Base-by-base conservation (phyloP, 2,888 invertebrate genomes). In the Lepidonotus clava region DNA sequence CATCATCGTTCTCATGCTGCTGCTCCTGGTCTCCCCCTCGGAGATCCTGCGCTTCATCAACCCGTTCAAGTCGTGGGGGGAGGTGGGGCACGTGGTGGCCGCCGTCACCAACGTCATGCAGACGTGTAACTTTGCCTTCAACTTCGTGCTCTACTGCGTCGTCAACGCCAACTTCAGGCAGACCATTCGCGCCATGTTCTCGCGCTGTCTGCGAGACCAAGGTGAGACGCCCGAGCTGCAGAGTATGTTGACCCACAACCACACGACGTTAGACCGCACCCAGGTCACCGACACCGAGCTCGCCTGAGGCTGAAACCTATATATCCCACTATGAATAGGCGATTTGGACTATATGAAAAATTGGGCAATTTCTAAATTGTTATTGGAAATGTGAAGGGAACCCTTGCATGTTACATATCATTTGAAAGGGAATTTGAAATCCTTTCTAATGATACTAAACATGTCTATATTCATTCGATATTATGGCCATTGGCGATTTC, bases 61-160 rank as follows among this genome's bases (percentile, higher is more conserved):
- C 38, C 88, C 88, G 21, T 87, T 77, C 87, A 38, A 51, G 34
- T 38, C 53, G 40, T 87, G 87, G 88, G 88, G 88, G 5, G 67
- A 66, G 36, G 40, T 77, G 14, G 88, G 88, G 11, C 41, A 53
- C 40, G 36, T 86, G n/a, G 85, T 88, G 0, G 86, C 88, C 11
- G 51, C 36, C 6, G 86, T 88, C 34, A 77, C 86, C n/a, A 88
- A 88, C 76, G 53, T 86, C 4, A 71, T 88, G 36, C 88, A 88
- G 66, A 40, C 86, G 18, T 36, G 46, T 89, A 96, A 97, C 94
- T 97, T 96, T 93, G 96, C 97, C 66, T 67, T 96, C 89, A 96
- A 96, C 46, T 97, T 97, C 94, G 96, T 97, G 93, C 96, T 97
- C 87, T 97, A 97, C 94, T 96, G 96, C 92, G 95, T 96, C 86